These are phyloP conservation scores for Nipponacmea schrenckii DNA, from an alignment of 2,888 invertebrate genomes.

Conservation along the genomic window DNA sequence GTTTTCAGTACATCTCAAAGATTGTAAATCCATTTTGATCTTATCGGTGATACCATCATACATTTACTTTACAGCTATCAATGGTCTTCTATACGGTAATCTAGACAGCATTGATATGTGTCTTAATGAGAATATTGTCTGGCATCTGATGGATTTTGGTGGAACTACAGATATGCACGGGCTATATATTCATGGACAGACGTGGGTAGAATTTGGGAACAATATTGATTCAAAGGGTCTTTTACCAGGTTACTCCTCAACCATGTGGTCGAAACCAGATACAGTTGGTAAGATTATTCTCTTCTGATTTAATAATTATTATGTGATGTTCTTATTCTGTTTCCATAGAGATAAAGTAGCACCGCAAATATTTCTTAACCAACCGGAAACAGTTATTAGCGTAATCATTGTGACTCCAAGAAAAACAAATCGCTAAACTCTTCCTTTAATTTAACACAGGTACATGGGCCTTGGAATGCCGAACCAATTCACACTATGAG, in stretches of 20 bases:
- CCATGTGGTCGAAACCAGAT: slow-evolving; percentile 24
- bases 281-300: slow-evolving; percentile 16
- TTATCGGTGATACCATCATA: too few relatives aligned
- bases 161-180: slow-evolving; percentile 39
- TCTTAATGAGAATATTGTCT: slow-evolving; percentile 40
- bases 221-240: slow-evolving; percentile 33
- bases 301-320: too few relatives aligned
- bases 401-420: too few relatives aligned
- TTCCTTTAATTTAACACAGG: slow-evolving; percentile 27
- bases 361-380: too few relatives aligned
- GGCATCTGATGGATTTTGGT: slow-evolving; percentile 40
- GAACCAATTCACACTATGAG: slow-evolving; percentile 41
- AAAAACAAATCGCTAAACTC: too few relatives aligned
- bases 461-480: slow-evolving; percentile 44
- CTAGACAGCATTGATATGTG: slow-evolving; percentile 45
- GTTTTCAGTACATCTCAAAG: neutral
- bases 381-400: too few relatives aligned
- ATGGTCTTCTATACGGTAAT: slow-evolving; percentile 46
- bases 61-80: slow-evolving; percentile 36
- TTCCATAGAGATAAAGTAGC: too few relatives aligned
- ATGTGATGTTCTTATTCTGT: too few relatives aligned
- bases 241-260: slow-evolving; percentile 34
- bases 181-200: slow-evolving; percentile 39
- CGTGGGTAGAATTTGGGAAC: slow-evolving; percentile 30
- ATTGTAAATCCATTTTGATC: too few relatives aligned